Percentiles rank a stretch among this genome's conserved stretches.
phyloP scores from a whole-genome alignment of 2,888 invertebrate genomes.

The Agelastica alni region DNA sequence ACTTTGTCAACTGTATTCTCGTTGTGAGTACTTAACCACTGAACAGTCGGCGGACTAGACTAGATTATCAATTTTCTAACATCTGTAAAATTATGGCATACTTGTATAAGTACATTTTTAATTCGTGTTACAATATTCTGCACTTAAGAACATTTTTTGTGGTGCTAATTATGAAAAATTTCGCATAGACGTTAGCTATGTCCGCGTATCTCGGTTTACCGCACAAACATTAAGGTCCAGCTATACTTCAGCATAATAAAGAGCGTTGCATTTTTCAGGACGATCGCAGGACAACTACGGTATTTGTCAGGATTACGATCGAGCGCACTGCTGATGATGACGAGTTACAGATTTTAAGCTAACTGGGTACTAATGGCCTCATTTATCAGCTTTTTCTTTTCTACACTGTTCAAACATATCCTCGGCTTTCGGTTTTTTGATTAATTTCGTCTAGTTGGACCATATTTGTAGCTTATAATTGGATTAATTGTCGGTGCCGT shows the following conservation, averaged over 20 bases:
- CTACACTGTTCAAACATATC: slow-evolving; percentile 46
- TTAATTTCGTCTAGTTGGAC: slow-evolving; percentile 37
- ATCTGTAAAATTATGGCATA: too few species aligned
- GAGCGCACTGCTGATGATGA: slow-evolving; percentile 36
- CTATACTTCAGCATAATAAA: slow-evolving; percentile 21
- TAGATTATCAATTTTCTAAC: too few species aligned
- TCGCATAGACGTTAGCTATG: too few species aligned
- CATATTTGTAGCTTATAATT: slow-evolving; percentile 30
- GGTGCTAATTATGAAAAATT: too few species aligned
- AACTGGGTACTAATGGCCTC: slow-evolving; percentile 50
- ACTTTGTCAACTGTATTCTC: too few species aligned
- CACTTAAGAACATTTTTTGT: too few species aligned
- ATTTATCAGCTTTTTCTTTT: slow-evolving; percentile 50
- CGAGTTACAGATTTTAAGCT: slow-evolving; percentile 49
- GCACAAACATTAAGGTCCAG: background rate
- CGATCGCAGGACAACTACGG: slow-evolving; percentile 33
- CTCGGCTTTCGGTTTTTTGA: slow-evolving; percentile 39
- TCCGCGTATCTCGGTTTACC: background rate
- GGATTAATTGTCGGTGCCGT: background rate
- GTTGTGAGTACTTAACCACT: too few species aligned
- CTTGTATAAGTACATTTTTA: too few species aligned
- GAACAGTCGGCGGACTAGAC: too few species aligned
- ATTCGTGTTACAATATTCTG: too few species aligned
- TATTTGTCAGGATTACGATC: slow-evolving; percentile 48
- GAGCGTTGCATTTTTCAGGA: slow-evolving; percentile 38